Base-by-base conservation (phyloP, 2,888 invertebrate species). In the Volucella inflata region DNA sequence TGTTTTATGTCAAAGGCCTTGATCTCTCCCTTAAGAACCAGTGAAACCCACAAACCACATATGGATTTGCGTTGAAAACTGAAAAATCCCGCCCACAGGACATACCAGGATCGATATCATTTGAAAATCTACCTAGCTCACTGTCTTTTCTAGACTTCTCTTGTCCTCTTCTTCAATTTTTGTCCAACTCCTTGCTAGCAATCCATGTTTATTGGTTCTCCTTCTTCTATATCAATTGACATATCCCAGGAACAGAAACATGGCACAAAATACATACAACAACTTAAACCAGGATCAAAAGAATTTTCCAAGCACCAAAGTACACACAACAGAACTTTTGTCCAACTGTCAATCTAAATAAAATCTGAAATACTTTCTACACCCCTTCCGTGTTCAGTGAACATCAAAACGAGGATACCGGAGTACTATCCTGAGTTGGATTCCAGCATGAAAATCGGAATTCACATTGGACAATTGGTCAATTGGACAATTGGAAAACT, bases 381-480 rank as follows among this genome's bases (percentile, higher is more conserved):
- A 81, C 81, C 85, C 76, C 55, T 85, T 81, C 53, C 67, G 16
- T 85, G 85, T 85, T 67, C 76, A 3, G 46, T 57, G 21, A 30
- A 44, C 55, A 85, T 85, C 81, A 76, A 81, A 77, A 72, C 57
- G 81, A 85, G 55, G 16, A 68, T 64, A 65, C 12, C 21, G 10
- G 21, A 64, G n/a, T n/a, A n/a, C 12, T 12, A 44, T 44, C 44
- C 44, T n/a, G 57, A 59, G 30, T 3, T 6, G 30, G 30, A 30
- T 30, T 30, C 30, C 30, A 75, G 71, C 67, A 80, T 48, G 46
- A 60, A 67, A 71, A 60, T 60, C 64, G 48, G 48, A 70, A 48
- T 51, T 68, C 71, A 14, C 60, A 75, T 79, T 60, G 65, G 70
- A 79, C 83, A 79, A 75, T 55, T 67, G 80, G 48, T 30, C 30